Conservation (phyloP, 2,888 invertebrate species). For the Bibio marci region DNA sequence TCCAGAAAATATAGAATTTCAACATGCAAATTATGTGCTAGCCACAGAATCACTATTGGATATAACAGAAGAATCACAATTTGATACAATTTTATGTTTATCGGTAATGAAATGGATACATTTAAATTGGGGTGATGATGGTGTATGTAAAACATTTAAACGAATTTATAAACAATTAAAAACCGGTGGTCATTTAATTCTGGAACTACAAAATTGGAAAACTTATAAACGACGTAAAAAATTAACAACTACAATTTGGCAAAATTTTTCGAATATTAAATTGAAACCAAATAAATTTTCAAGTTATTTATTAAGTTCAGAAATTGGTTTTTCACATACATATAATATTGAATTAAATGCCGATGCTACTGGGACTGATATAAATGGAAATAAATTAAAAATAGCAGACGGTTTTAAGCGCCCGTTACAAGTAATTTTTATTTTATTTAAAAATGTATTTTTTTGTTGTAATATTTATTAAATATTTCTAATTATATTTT, state of each 20-base stretch:
- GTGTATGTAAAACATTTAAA: conserved; percentile 62
- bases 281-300: conserved; percentile 50
- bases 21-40: conserved; percentile 67
- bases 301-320: conserved; percentile 43
- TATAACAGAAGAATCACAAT: conserved; percentile 53
- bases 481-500: too few species aligned
- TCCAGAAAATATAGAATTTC: conserved; percentile 59
- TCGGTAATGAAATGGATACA: conserved; percentile 87
- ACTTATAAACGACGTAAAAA: conserved; percentile 58
- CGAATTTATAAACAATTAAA: conserved; percentile 59
- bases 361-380: too few species aligned
- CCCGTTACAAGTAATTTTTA: too few species aligned
- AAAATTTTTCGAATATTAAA: conserved; percentile 35
- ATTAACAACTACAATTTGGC: conserved; percentile 29
- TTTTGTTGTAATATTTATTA: too few species aligned
- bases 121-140: conserved; percentile 72
- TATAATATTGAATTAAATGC: too few species aligned
- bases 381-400: too few species aligned
- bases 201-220: conserved; percentile 71
- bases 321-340: conserved; percentile 59
- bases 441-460: too few species aligned
- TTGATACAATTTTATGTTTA: conserved; percentile 67
- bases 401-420: too few species aligned
- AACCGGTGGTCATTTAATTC: conserved; percentile 58
- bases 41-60: conserved; percentile 54